Evolutionary conservation across 1,140 invertebrate genomes (phyloP), one percentile per base, ranked within the genome.

Genomic region (Drosophila suzukii): DNA sequence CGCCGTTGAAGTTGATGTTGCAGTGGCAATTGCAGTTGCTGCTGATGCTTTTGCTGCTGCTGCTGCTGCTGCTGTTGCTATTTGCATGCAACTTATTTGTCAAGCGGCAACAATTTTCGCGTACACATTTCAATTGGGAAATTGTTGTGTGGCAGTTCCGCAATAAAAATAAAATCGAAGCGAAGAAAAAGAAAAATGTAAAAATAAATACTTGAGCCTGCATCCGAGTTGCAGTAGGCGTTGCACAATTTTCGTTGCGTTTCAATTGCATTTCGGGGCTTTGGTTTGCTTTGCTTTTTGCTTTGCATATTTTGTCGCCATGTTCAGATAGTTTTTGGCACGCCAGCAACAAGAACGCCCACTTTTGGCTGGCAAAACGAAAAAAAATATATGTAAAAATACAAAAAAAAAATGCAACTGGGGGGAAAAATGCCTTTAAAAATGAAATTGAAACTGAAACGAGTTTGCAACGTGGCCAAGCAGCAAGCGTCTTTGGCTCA

Each of bases 1-100:
- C 38, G 47, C 49, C 50, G 55, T n/a, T 46, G 46, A 10, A 36
- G 56, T 38, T 66, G 61, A 50, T 59, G 71, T 68, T 51, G 77
- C 71, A 62, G 66, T 59, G 77, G 67, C 62, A 71, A 56, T 38
- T 62, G 78, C 41, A 57, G 44, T 7, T 60, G 79, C 41, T 67
- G 44, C 15, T 61, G 62, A 36, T 56, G 39, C 30, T 65, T 49
- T 17, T 58, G 63, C 15, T 53, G 43, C 24, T 51, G 43, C 20
- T 36, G 34, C 41, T 34, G 50, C 46, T 38, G 63, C 39, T 54
- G 47, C 13, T 51, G 30, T 38, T 47, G 77, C 75, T 73, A 83
- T 88, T 88, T 88, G 83, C 83, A 88, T 88, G 83, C 83, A 83
- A 88, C 79, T 86, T 81, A 82, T 86, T 88, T 86, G 75, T 86